Evolutionary conservation across 2,113 vertebrate genomes (phyloP).

Genomic region (Spea multiplicata): DNA sequence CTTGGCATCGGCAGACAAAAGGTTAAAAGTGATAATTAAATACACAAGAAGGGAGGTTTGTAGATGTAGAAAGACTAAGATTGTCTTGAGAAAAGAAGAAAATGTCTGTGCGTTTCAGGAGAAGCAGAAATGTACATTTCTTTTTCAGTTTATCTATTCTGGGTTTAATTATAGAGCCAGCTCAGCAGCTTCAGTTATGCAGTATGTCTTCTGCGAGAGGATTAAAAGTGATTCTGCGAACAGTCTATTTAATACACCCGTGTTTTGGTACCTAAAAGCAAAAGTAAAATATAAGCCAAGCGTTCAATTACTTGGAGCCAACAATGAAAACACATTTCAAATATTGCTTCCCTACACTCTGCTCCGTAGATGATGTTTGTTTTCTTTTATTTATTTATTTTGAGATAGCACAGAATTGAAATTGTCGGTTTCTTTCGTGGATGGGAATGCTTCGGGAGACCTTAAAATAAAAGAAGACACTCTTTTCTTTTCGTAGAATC

Average conservation of each 20-base stretch:
- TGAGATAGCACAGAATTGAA: neutral
- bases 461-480: neutral
- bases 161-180: conserved; percentile 34
- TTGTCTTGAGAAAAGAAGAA: neutral
- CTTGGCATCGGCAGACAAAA: no score
- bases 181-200: neutral
- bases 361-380: conserved; percentile 2
- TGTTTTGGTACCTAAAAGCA: conserved; percentile 15
- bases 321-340: conserved; percentile 12
- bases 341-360: conserved; percentile 17
- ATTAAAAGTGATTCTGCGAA: conserved; percentile 16
- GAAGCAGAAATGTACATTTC: neutral
- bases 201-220: neutral
- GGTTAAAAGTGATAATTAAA: neutral
- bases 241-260: conserved; percentile 12
- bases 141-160: conserved; percentile 21
- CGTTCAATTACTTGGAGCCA: conserved; percentile 27
- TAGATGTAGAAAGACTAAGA: neutral
- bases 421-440: conserved; percentile 1
- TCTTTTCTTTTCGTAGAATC: no score
- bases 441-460: neutral
- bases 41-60: neutral
- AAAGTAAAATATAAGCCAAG: conserved; percentile 14
- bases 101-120: neutral
- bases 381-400: conserved; percentile 20